A percentile compares a stretch with the other conserved stretches of the same genome.
phyloP scores from a whole-genome alignment of 2,888 invertebrate species.

The Drosophila seclusa region DNA sequence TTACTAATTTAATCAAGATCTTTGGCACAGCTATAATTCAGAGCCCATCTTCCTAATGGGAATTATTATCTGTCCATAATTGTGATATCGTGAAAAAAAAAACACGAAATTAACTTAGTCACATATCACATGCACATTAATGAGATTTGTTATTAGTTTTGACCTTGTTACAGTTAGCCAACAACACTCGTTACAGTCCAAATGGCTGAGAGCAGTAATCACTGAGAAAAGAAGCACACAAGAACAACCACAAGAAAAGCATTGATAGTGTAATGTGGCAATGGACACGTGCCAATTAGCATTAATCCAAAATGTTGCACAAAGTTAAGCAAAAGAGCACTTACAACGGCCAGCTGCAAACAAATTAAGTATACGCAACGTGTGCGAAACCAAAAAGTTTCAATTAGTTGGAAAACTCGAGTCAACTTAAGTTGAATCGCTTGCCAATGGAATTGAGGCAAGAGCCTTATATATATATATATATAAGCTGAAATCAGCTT shows the following conservation, averaged over 20 bases:
- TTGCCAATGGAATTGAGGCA: neutral
- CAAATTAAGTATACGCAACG: slow-evolving; percentile 47
- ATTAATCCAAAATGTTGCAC: slow-evolving; percentile 35
- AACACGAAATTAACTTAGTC: slow-evolving; percentile 9
- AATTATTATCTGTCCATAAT: slow-evolving; percentile 11
- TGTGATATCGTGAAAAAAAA: neutral
- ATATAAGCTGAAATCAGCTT: neutral
- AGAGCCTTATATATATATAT: neutral
- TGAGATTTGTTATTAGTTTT: slow-evolving; percentile 38
- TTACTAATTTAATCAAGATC: slow-evolving; percentile 1
- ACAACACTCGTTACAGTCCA: slow-evolving; percentile 11
- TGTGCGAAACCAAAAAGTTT: slow-evolving; percentile 24
- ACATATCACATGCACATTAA: slow-evolving; percentile 28
- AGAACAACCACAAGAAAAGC: neutral
- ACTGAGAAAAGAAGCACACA: neutral
- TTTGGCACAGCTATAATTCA: slow-evolving; percentile 4
- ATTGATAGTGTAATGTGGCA: slow-evolving; percentile 37
- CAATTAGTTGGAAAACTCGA: slow-evolving; percentile 27
- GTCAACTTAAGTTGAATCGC: neutral
- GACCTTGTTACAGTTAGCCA: slow-evolving; percentile 13
- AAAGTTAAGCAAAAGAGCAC: slow-evolving; percentile 10
- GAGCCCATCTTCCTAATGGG: neutral
- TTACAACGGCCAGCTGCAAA: slow-evolving; percentile 29
- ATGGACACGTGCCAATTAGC: slow-evolving; percentile 48
- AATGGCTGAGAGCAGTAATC: neutral